These are phyloP conservation scores for Melinopterus prodromus DNA, from an alignment of 2,888 invertebrate genomes.

Conservation along the genomic window DNA sequence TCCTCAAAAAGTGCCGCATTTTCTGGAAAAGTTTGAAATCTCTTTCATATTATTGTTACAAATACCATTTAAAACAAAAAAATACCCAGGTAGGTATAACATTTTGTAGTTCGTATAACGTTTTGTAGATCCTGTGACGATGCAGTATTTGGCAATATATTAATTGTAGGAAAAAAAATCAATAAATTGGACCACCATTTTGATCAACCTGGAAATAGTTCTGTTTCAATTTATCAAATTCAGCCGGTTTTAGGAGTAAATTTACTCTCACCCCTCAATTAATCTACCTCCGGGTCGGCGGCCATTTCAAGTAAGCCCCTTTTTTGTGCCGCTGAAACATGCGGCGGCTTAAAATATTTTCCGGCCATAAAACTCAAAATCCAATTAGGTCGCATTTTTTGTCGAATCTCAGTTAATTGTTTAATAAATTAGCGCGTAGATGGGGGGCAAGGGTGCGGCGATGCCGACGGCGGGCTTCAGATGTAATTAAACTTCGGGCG, in stretches of 20 bases:
- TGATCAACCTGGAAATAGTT: not conserved
- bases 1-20: no score
- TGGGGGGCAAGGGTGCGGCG: slow-evolving; percentile 11
- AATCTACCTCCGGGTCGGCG: slow-evolving; percentile 6
- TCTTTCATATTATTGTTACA: no score
- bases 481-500: slow-evolving; percentile 22
- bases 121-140: no score
- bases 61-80: no score
- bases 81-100: no score
- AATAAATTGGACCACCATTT: not conserved
- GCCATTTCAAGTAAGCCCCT: not conserved
- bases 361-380: slow-evolving; percentile 23
- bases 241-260: slow-evolving; percentile 4
- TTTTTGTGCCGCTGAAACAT: slow-evolving; percentile 9
- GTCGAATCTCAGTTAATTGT: slow-evolving; percentile 20
- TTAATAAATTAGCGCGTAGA: slow-evolving; percentile 23
- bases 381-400: slow-evolving; percentile 23
- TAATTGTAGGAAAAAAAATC: not conserved
- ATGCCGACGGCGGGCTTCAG: not conserved
- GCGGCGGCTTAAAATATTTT: slow-evolving; percentile 18
- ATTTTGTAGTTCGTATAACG: no score
- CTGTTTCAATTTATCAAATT: not conserved
- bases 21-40: no score
- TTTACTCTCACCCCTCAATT: slow-evolving; percentile 10
- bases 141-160: not conserved